A percentile compares a stretch with the other conserved stretches of the same genome.
Conservation (phyloP, 1,140 invertebrate genomes). For the Panagrolaimus sp. region DNA sequence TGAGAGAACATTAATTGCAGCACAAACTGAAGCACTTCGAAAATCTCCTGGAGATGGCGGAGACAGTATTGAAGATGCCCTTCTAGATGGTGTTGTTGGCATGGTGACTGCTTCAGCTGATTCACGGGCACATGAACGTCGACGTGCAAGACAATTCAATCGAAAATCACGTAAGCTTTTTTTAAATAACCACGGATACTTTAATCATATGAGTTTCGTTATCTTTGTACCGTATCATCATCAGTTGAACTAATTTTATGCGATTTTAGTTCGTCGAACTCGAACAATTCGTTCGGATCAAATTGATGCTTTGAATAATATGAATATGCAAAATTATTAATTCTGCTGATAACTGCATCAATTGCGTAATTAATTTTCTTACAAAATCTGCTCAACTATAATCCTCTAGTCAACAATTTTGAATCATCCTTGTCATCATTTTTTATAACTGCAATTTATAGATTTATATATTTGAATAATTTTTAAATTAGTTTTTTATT, state of each 20-base stretch:
- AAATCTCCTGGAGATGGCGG: conserved; percentile 33
- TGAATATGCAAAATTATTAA: no score
- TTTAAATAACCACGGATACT: no score
- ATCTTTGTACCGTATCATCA: no score
- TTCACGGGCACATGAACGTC: conserved; percentile 44
- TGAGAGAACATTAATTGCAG: conserved; percentile 41
- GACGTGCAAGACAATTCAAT: conserved; percentile 56
- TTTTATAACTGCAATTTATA: no score
- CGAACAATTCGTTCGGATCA: conserved; percentile 48
- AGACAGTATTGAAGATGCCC: conserved; percentile 46
- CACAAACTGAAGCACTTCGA: conserved; percentile 41
- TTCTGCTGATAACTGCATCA: no score
- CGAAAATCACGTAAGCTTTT: conserved; percentile 51
- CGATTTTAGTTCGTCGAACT: conserved; percentile 43
- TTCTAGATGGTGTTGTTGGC: conserved; percentile 58
- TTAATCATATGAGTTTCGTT: no score
- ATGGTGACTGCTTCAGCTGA: conserved; percentile 57
- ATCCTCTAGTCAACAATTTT: no score
- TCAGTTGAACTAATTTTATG: background rate
- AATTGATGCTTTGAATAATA: conserved; percentile 20
- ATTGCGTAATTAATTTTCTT: no score
- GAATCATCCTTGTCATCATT: no score
- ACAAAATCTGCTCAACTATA: no score
- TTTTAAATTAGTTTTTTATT: no score
- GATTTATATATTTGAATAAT: no score